These are phyloP conservation scores for Elephantulus edwardii DNA, from an alignment of 2,113 vertebrate genomes.

Conservation along the genomic window DNA sequence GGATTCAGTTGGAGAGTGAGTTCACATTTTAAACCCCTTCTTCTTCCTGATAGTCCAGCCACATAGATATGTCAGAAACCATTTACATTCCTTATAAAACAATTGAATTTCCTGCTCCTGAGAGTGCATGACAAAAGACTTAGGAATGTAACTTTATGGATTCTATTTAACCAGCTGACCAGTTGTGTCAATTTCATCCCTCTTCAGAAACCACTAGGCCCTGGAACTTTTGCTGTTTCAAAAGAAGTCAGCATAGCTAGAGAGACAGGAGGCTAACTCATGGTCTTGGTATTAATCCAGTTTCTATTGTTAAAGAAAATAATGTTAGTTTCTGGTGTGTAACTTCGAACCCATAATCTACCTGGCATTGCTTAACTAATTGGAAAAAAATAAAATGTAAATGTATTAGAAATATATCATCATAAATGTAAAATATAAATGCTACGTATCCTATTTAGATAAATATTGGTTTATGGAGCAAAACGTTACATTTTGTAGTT, in stretches of 20 bases:
- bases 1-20: background rate
- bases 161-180: background rate
- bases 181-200: background rate
- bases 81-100: background rate
- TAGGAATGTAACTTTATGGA: background rate
- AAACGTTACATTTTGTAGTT: background rate
- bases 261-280: background rate
- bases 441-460: conserved; percentile 19
- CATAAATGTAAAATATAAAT: background rate
- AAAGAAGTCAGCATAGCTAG: background rate
- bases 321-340: background rate
- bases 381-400: background rate
- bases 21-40: conserved; percentile 20
- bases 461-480: background rate
- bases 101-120: background rate
- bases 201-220: background rate
- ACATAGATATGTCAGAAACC: conserved; percentile 3
- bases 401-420: background rate
- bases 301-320: conserved; percentile 29
- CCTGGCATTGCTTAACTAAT: background rate
- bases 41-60: background rate
- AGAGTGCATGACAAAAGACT: background rate
- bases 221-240: conserved; percentile 34
- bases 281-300: background rate
- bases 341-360: background rate